A percentile compares a stretch with the other conserved stretches of the same genome.
These are phyloP conservation scores for Hippocampus mohnikei DNA, from an alignment of 2,113 vertebrate species.

Conservation along the genomic window DNA sequence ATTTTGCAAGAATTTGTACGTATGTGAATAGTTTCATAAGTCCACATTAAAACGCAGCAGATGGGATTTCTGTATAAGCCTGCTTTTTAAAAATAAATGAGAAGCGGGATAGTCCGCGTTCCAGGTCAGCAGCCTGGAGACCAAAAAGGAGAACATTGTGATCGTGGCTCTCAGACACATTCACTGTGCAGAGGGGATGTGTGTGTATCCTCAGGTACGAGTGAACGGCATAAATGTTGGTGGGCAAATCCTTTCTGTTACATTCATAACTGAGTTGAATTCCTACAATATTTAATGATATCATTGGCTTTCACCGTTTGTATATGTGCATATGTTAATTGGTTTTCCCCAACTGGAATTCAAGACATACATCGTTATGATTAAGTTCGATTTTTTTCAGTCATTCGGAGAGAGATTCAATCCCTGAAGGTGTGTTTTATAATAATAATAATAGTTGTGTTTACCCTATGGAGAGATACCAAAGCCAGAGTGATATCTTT, in stretches of 20 bases:
- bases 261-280: neutral
- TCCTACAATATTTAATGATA: neutral
- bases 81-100: conserved; percentile 32
- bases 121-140: conserved; percentile 47
- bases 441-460: too few species aligned
- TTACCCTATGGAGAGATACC: neutral
- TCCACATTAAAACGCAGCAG: conserved; percentile 17
- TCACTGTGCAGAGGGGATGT: conserved; percentile 8
- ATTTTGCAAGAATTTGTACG: neutral
- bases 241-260: conserved; percentile 36
- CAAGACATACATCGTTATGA: neutral
- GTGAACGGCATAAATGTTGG: conserved; percentile 28
- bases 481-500: neutral
- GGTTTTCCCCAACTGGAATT: neutral
- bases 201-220: neutral
- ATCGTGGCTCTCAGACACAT: conserved; percentile 6
- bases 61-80: conserved; percentile 9
- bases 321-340: neutral
- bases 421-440: neutral
- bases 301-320: neutral
- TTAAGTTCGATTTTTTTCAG: too few species aligned
- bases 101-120: conserved; percentile 33
- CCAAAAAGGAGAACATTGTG: conserved; percentile 33
- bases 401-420: neutral
- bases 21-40: neutral